phyloP scores from a whole-genome alignment of 2,888 invertebrate species.

The Artemia sinica region DNA sequence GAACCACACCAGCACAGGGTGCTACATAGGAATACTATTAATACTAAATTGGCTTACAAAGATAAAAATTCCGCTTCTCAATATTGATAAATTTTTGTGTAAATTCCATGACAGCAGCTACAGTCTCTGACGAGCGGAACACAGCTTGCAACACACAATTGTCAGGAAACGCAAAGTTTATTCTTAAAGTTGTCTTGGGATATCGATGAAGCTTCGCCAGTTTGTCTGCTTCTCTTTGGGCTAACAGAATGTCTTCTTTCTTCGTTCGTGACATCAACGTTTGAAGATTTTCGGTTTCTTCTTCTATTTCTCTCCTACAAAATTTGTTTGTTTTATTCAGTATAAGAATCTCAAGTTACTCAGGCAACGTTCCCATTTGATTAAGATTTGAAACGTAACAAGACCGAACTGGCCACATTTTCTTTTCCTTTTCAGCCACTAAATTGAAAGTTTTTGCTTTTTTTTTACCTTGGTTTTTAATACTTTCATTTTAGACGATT shows the following conservation, averaged over 20 bases:
- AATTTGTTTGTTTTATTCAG: neutral
- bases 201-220: neutral
- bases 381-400: too few relatives aligned
- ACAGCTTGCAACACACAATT: neutral
- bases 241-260: neutral
- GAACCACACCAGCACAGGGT: too few relatives aligned
- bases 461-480: too few relatives aligned
- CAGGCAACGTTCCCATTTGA: too few relatives aligned
- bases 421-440: too few relatives aligned
- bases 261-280: neutral
- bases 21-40: too few relatives aligned
- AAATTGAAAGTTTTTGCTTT: too few relatives aligned
- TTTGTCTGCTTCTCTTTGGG: neutral
- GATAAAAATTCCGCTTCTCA: neutral
- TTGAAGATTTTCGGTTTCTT: neutral
- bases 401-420: too few relatives aligned
- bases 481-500: too few relatives aligned
- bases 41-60: neutral
- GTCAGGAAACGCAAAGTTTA: neutral
- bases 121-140: neutral
- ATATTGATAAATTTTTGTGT: neutral
- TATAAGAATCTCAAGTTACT: too few relatives aligned
- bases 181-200: conserved; percentile 6
- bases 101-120: conserved; percentile 7
- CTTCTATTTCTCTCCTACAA: neutral